Base-by-base conservation (phyloP, 35 echinoderm and acorn worm species). In the Holothuria glaberrima region DNA sequence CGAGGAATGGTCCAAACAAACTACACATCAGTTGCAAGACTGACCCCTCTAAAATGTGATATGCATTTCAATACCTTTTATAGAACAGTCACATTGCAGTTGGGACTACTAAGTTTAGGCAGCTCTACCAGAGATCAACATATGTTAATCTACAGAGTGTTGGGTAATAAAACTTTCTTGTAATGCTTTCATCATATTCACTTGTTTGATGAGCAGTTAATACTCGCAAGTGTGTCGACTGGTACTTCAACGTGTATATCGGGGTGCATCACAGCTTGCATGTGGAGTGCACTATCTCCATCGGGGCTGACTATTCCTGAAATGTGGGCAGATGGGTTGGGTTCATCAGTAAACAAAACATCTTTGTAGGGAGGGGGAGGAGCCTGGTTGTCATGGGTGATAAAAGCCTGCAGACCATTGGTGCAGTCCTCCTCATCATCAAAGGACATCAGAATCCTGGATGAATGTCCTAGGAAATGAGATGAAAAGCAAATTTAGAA, bases 401-500 rank as follows among this genome's bases (percentile, higher is more conserved):
- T 29, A 27, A 30, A 84, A 29, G 80, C 80, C 21, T 84, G 46
- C 24, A 84, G 56, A 24, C 46, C 57, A 5, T 84, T 82, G 70
- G 83, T 62, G 58, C 91, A 91, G 26, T 88, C 68, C 7, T 67
- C 79, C 4, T 91, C 89, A 12, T 41, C 36, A 41, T 94, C 84
- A 82, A 90, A 90, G 9, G 94, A 95, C 66, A 92, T 87, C n/a
- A 95, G 77, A 14, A 87, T 89, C 29, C 94, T 62, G 61, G 94
- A 95, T 20, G 94, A 92, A 20, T 70, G 82, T 59, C 91, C 94
- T 95, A 77, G 26, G 27, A 61, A 9, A 76, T 41, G 12, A 6
- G 20, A 83, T 18, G n/a, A 48, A 61, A 14, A 59, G 16, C 9
- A 22, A 58, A 54, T 32, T 3, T 46, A 25, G 22, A 28, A 25